Base-by-base conservation (phyloP, 2,113 vertebrate species). In the Anhinga rufa region DNA sequence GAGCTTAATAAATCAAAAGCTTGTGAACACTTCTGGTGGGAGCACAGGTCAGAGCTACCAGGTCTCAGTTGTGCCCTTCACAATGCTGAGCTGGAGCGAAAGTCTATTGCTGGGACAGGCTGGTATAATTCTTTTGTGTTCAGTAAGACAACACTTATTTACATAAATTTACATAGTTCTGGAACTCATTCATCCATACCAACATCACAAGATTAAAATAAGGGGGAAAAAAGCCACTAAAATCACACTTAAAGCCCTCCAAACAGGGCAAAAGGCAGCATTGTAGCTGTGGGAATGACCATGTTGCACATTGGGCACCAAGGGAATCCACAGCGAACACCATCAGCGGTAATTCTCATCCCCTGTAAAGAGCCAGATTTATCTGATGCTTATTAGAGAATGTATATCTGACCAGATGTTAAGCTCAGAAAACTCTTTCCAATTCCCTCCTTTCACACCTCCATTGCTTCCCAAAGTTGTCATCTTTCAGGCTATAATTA, bases 271-370 rank as follows among this genome's bases (percentile, higher is more conserved):
- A 14, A n/a, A 65, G 48, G 52, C 36, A 82, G 22, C 14, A 8
- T 9, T 25, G 61, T 13, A 42, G 57, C 60, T 82, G 74, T 54
- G 54, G 81, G 83, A 42, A 52, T n/a, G 36, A 18, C 40, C 46
- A 4, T 16, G 36, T 17, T 60, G 34, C 42, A 3, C 1, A 0
- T 16, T n/a, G 34, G 42, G 46, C 38, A 28, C 29, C 0, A 14
- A 65, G 38, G 70, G 48, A 86, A 34, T n/a, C 34, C 65, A 19
- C 5, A 12, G 60, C 81, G 55, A 70, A 32, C 29, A 17, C 14
- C 25, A 4, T 3, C 3, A 0, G 40, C 11, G 19, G 57, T 32
- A 12, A 75, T 68, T 51, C 49, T 49, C 12, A 0, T 65, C 13
- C 42, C 5, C 38, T 55, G 9, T 14, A 70, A 69, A 55, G 44